phyloP scores from a whole-genome alignment of 2,113 vertebrate genomes.

The Cichladusa arquata region DNA sequence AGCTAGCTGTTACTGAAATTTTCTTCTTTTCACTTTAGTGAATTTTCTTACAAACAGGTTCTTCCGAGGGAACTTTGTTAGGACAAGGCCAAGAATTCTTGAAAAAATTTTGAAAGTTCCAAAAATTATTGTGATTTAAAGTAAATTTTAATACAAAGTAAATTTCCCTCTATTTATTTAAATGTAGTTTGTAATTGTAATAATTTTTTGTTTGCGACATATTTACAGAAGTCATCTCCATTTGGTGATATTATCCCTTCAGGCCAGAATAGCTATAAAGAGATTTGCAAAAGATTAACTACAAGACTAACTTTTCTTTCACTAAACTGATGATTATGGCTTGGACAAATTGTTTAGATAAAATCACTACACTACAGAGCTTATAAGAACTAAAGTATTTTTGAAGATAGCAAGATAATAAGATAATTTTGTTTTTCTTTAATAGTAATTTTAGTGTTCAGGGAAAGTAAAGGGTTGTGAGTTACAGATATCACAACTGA shows the following conservation, averaged over 20 bases:
- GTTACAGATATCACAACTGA: neutral
- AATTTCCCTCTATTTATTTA: neutral
- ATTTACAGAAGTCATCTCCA: neutral
- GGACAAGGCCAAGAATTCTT: neutral
- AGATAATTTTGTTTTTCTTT: neutral
- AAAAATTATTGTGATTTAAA: neutral
- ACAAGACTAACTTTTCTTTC: neutral
- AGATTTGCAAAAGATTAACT: neutral
- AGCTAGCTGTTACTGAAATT: neutral
- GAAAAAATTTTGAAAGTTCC: neutral
- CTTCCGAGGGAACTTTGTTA: neutral
- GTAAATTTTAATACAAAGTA: neutral
- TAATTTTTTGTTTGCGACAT: neutral
- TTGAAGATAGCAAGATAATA: neutral
- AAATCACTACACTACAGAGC: neutral
- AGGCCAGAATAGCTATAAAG: neutral
- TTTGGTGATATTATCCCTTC: neutral
- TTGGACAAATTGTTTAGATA: neutral
- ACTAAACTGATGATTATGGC: neutral
- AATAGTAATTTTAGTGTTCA: neutral
- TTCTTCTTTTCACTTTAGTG: neutral
- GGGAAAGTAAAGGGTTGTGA: neutral
- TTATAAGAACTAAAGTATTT: neutral
- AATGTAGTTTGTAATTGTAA: fast-evolving
- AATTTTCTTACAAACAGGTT: neutral